phyloP scores from a whole-genome alignment of 2,113 vertebrate species.

The Heterotis niloticus region DNA sequence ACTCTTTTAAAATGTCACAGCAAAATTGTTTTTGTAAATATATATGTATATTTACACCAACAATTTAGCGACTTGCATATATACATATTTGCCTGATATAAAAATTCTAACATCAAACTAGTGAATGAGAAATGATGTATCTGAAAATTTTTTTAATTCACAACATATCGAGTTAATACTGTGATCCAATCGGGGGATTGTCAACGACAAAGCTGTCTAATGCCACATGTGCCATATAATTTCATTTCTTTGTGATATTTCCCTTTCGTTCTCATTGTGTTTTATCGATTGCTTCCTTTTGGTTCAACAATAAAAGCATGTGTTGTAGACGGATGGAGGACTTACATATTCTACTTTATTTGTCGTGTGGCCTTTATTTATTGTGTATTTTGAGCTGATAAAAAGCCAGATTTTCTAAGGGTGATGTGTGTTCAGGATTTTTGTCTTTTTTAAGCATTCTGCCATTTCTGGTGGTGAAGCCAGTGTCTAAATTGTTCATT shows the following conservation, averaged over 20 bases:
- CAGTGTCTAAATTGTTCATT: no score
- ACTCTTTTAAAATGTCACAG: constrained; percentile 29
- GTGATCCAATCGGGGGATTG: constrained; percentile 91
- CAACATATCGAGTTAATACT: constrained; percentile 90
- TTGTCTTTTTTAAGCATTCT: constrained; percentile 33
- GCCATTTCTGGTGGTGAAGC: background rate
- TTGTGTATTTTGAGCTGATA: constrained; percentile 37
- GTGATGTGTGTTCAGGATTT: background rate
- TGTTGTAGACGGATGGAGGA: constrained; percentile 12
- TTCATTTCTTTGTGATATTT: constrained; percentile 57
- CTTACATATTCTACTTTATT: background rate
- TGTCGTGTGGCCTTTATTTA: constrained; percentile 60
- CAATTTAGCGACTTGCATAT: constrained; percentile 23
- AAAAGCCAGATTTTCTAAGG: constrained; percentile 8
- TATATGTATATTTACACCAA: constrained; percentile 9
- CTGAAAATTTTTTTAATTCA: constrained; percentile 94
- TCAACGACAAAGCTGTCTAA: constrained; percentile 85
- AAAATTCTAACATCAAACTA: constrained; percentile 27
- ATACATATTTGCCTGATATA: constrained; percentile 31
- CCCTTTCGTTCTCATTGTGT: constrained; percentile 59
- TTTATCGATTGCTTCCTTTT: constrained; percentile 16
- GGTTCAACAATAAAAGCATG: constrained; percentile 32
- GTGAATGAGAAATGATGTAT: constrained; percentile 59
- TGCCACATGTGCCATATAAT: constrained; percentile 98
- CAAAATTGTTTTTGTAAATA: constrained; percentile 34